phyloP scores from a whole-genome alignment of 2,113 vertebrate species.

The Canis aureus region DNA sequence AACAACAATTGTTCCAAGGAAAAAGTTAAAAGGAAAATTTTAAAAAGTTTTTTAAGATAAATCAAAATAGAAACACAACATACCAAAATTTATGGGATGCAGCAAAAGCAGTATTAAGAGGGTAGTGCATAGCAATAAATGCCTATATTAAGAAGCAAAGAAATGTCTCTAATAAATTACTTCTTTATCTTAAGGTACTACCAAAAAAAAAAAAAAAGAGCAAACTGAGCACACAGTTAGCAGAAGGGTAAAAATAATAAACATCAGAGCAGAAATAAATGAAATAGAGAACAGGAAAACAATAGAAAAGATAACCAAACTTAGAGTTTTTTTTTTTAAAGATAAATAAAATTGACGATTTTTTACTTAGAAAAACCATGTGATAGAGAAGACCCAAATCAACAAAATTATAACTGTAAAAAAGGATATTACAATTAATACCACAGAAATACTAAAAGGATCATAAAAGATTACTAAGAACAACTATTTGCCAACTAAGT shows the following conservation, averaged over 20 bases:
- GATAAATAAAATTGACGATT: neutral
- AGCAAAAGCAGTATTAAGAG: neutral
- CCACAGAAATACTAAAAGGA: neutral
- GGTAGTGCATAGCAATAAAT: neutral
- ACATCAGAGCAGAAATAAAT: neutral
- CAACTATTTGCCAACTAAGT: neutral
- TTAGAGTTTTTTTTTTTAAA: neutral
- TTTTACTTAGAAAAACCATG: neutral
- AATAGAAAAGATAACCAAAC: neutral
- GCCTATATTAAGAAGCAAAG: neutral
- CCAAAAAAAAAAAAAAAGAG: neutral
- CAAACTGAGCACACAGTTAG: neutral
- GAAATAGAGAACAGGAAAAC: neutral
- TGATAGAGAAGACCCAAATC: neutral
- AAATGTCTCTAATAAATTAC: neutral
- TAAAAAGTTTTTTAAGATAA: neutral
- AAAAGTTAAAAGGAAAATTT: neutral
- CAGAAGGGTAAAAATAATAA: neutral
- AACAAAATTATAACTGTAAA: neutral
- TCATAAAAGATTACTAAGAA: neutral
- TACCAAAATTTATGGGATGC: neutral
- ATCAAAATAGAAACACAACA: neutral
- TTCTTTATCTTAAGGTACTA: neutral
- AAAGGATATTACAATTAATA: neutral
- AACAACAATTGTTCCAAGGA: neutral